Conservation (phyloP, 37 sponge, comb jelly and placozoan species). For the Theonella swinhoei region DNA sequence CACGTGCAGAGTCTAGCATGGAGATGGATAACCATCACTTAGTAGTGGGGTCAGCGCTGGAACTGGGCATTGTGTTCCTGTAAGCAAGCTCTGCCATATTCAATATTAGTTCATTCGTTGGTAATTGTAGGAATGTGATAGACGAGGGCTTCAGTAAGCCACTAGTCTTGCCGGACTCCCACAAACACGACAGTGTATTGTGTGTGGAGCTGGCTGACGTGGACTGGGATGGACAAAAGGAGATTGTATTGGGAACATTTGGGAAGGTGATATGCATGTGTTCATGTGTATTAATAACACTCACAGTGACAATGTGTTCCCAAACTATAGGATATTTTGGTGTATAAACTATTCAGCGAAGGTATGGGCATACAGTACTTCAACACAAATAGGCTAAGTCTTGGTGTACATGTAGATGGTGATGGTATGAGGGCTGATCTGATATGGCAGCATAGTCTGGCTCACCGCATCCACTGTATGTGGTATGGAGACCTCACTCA, state of each 20-base stretch:
- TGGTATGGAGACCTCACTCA: slow-evolving; percentile 75
- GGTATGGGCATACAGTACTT: background rate
- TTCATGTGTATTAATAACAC: background rate
- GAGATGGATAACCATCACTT: slow-evolving; percentile 34
- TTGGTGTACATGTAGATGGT: too few species aligned
- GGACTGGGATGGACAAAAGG: slow-evolving; percentile 73
- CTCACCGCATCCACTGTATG: slow-evolving; percentile 73
- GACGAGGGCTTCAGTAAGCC: slow-evolving; percentile 37
- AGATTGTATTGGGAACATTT: slow-evolving; percentile 82
- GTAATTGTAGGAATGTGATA: slow-evolving; percentile 52
- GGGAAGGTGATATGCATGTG: slow-evolving; percentile 82
- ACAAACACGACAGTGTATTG: slow-evolving; percentile 75
- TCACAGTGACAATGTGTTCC: too few species aligned
- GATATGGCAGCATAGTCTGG: slow-evolving; percentile 49
- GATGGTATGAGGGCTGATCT: background rate
- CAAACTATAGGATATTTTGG: slow-evolving; percentile 47
- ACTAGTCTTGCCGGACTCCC: slow-evolving; percentile 52
- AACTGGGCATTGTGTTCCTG: slow-evolving; percentile 65
- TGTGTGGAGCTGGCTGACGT: slow-evolving; percentile 73
- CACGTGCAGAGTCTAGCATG: background rate
- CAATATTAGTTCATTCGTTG: background rate
- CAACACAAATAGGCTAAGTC: background rate
- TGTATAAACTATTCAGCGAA: slow-evolving; percentile 25
- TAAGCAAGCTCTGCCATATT: slow-evolving; percentile 15
- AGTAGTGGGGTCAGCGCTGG: slow-evolving; percentile 63